Evolutionary conservation across 2,113 vertebrate species (phyloP), one percentile per base, ranked within the genome.

Genomic region (Paramormyrops kingsleyae): DNA sequence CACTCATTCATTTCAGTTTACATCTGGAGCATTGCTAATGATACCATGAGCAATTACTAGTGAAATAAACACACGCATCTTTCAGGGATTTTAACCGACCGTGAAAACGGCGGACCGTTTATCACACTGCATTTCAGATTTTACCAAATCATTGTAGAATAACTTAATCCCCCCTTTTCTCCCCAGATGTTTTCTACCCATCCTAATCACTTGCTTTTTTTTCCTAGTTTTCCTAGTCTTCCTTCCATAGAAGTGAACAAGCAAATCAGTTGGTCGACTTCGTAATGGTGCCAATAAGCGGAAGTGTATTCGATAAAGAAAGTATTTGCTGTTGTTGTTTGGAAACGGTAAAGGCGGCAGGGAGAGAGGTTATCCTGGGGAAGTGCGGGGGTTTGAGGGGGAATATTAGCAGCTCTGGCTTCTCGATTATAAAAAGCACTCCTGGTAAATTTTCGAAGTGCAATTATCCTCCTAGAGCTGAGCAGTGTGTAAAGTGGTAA

Each of bases 1-100:
- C 44, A 49, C 83, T 50, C 83, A 86, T 86, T 86, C 44, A 86
- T 86, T 50, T 31, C 46, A 27, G 83, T 86, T 86, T 86, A 86
- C 47, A 49, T 86, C 47, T 86, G 46, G 44, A 49, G 42, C 13
- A 27, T n/a, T 4, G 46, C 24, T 86, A 86, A 86, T n/a, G 83
- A 49, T 86, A 86, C 46, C n/a, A 50, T 27, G 46, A 46, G 83
- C n/a, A 47, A 27, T 50, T 27, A 13, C 44, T 50, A 21, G 42
- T 85, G 42, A 44, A 49, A 50, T 50, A 31, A 47, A 50, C 44
- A 86, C 83, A 27, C 4, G 12, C 44, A 21, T 24, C 24, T 84
- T 47, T 46, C 42, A 84, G 46, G 44, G 46, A 84, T 46, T 47
- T 84, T 47, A 84, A 47, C 83, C 83, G 46, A 84, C 42, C n/a